Conservation (phyloP, 1,140 invertebrate species). For the Babylonia areolata region DNA sequence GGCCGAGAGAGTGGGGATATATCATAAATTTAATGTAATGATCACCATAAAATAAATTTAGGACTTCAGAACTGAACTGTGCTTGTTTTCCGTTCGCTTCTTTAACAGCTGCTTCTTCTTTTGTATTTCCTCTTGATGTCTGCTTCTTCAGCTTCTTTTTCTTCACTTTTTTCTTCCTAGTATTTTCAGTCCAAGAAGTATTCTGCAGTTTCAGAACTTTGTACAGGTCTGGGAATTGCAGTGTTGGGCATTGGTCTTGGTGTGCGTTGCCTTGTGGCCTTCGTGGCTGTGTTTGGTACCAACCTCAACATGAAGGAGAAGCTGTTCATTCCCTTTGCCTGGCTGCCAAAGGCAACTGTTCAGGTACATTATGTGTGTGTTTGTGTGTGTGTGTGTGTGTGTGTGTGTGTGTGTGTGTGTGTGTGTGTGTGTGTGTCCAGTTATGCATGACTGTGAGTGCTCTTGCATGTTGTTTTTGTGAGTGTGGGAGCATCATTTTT, state of each 20-base stretch:
- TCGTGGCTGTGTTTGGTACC: constrained; percentile 79
- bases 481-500: not conserved
- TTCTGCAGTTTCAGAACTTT: not conserved
- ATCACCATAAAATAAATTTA: too few relatives aligned
- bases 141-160: not conserved
- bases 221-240: constrained; percentile 77
- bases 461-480: too few relatives aligned
- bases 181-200: not conserved
- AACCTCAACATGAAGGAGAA: constrained; percentile 90
- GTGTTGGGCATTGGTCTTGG: constrained; percentile 78
- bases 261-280: constrained; percentile 80
- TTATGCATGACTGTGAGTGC: too few relatives aligned
- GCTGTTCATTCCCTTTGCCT: constrained; percentile 90
- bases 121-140: not conserved
- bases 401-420: not conserved
- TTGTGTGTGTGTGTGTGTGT: constrained; percentile 2
- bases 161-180: not conserved
- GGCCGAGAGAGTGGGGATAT: too few relatives aligned
- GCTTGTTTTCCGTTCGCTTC: too few relatives aligned
- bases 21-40: too few relatives aligned
- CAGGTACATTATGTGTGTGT: constrained; percentile 59
- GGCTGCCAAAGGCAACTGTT: constrained; percentile 89
- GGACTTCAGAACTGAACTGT: too few relatives aligned
- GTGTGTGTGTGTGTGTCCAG: constrained; percentile 7
- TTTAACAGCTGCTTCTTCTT: too few relatives aligned